A percentile compares a stretch with the other conserved stretches of the same genome.
Evolutionary conservation across 2,888 invertebrate species (phyloP).

Genomic region (Trachelus tabidus): DNA sequence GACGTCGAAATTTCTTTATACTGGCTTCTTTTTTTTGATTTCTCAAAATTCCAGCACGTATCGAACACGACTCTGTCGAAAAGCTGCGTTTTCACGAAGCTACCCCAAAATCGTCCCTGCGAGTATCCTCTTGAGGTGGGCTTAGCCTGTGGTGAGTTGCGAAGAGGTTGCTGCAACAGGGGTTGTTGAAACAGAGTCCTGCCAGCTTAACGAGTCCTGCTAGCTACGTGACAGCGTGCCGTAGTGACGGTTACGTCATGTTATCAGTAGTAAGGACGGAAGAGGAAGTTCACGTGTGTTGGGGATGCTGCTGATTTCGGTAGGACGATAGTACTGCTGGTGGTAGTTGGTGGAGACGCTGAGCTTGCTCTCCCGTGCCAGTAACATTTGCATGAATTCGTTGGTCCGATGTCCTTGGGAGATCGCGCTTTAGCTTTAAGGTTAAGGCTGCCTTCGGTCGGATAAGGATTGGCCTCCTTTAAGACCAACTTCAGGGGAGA

Average conservation of each 20-base stretch:
- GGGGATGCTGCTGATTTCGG: too few species aligned
- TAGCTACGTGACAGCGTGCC: not conserved
- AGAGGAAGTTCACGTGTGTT: not conserved
- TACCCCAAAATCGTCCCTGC: not conserved
- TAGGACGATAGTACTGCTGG: too few species aligned
- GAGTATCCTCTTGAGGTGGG: not conserved
- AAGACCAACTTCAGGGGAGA: constrained; percentile 37
- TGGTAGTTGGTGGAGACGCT: not conserved
- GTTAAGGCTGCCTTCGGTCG: not conserved
- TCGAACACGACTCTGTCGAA: constrained; percentile 38
- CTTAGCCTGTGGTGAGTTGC: not conserved
- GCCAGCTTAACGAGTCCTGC: not conserved
- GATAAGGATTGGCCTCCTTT: constrained; percentile 37
- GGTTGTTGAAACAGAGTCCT: not conserved
- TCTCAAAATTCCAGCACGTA: constrained; percentile 54
- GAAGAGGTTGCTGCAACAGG: not conserved
- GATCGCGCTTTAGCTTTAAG: constrained; percentile 37
- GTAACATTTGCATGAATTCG: constrained; percentile 59
- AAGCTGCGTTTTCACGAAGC: constrained; percentile 7
- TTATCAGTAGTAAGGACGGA: not conserved
- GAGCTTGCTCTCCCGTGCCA: constrained; percentile 20
- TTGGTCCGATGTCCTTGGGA: constrained; percentile 47
- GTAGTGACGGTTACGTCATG: not conserved
- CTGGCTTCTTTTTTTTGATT: constrained; percentile 47
- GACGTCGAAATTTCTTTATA: constrained; percentile 63